Evolutionary conservation across 2,797 vertebrate species (phyloP).

Genomic region (Amazona finschi): DNA sequence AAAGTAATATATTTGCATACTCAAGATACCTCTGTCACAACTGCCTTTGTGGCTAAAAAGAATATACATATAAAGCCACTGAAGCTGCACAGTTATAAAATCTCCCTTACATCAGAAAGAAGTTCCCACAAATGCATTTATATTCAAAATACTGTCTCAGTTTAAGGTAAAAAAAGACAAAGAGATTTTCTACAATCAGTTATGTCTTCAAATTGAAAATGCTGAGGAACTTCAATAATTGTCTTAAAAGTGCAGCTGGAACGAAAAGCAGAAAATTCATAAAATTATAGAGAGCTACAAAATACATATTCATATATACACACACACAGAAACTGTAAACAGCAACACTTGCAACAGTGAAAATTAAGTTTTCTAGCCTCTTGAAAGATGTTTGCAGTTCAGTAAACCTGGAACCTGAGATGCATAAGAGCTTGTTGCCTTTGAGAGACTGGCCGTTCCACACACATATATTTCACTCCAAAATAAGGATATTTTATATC

Average conservation of each 20-base stretch:
- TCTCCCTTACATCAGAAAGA: not conserved
- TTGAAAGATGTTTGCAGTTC: not conserved
- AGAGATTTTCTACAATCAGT: not conserved
- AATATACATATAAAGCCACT: not conserved
- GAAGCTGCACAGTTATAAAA: not conserved
- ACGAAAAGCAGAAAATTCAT: not conserved
- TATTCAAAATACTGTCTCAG: not conserved
- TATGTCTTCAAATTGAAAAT: not conserved
- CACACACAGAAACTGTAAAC: not conserved
- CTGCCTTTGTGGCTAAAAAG: not conserved
- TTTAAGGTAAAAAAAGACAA: not conserved
- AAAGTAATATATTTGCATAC: not conserved
- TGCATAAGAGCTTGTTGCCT: not conserved
- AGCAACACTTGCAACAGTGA: not conserved
- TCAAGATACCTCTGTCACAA: not conserved
- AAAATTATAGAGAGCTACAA: not conserved
- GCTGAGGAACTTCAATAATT: rapidly evolving
- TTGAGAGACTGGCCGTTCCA: not conserved
- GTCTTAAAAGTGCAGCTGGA: not conserved
- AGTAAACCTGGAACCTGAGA: not conserved
- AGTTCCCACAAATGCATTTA: not conserved
- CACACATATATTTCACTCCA: rapidly evolving
- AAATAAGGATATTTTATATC: not conserved
- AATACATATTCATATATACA: not conserved
- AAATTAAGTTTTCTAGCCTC: not conserved